These are phyloP conservation scores for Aphelocoma coerulescens DNA, from an alignment of 2,113 vertebrate genomes.

Conservation along the genomic window DNA sequence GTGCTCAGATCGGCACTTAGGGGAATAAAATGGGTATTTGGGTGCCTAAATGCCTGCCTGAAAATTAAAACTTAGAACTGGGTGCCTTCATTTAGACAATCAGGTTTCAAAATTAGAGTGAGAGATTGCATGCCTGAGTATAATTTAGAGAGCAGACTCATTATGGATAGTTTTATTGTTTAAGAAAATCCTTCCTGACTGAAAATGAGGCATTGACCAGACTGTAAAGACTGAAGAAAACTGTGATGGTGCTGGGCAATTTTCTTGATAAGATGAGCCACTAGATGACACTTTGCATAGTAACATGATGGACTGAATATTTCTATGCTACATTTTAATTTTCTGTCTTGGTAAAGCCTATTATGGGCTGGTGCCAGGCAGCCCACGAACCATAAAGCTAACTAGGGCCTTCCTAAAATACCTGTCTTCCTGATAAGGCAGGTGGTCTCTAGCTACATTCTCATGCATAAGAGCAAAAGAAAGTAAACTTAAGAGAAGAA, in stretches of 20 bases:
- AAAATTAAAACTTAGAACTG: constrained; percentile 15
- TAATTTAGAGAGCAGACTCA: not conserved
- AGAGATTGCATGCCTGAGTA: constrained; percentile 15
- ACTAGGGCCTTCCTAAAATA: not conserved
- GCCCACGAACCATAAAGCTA: not conserved
- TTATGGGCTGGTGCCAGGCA: constrained; percentile 27
- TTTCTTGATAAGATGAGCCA: constrained; percentile 65
- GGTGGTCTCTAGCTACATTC: not conserved
- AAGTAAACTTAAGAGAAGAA: not conserved
- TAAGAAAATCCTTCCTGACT: constrained; percentile 60
- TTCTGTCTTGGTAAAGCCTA: constrained; percentile 48
- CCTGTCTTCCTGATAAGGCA: not conserved
- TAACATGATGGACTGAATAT: constrained; percentile 56
- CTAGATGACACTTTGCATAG: constrained; percentile 66
- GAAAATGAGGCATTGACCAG: constrained; percentile 54
- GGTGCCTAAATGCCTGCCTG: not conserved
- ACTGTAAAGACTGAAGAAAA: constrained; percentile 49
- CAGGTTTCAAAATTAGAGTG: constrained; percentile 3
- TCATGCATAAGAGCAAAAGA: not conserved
- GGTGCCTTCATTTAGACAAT: constrained; percentile 6
- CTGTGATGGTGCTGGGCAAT: constrained; percentile 26
- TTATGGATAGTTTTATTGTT: constrained; percentile 19
- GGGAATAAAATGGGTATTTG: not conserved
- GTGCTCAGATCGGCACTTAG: not conserved
- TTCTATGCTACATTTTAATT: constrained; percentile 66